Evolutionary conservation across 2,888 invertebrate species (phyloP).

Genomic region (Tetrapedia diversipes): DNA sequence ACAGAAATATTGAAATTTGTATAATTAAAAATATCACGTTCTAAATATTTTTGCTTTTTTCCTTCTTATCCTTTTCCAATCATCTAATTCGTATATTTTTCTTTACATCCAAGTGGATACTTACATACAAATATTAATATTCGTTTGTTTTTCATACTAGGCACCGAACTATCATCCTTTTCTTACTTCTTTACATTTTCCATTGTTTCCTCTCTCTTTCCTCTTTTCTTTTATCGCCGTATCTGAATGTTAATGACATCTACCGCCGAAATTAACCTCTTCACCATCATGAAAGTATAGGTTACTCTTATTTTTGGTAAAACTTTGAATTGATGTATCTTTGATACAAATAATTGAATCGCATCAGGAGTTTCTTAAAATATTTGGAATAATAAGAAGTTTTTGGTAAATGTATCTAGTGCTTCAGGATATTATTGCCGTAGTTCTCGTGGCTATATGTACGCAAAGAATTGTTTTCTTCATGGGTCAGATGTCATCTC

Average conservation of each 20-base stretch:
- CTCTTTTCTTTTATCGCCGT: not conserved
- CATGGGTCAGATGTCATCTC: not conserved
- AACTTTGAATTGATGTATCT: conserved; percentile 10
- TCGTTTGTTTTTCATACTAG: too few species aligned
- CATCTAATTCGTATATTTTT: not conserved
- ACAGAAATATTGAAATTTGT: not conserved
- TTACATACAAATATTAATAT: too few species aligned
- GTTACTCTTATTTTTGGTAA: conserved; percentile 5
- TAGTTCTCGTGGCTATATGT: not conserved
- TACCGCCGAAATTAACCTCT: conserved; percentile 34
- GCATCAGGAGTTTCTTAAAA: not conserved
- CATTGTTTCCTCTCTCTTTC: not conserved
- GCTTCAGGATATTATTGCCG: not conserved
- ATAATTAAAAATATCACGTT: not conserved
- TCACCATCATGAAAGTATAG: not conserved
- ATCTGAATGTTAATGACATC: conserved; percentile 11
- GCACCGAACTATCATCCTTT: not conserved
- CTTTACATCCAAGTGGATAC: not conserved
- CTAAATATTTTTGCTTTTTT: not conserved
- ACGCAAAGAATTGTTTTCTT: conserved; percentile 2
- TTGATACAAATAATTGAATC: not conserved
- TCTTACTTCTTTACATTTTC: not conserved
- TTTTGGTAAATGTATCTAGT: conserved; percentile 4
- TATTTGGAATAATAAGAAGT: not conserved
- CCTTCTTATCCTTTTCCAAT: not conserved